These are phyloP conservation scores for Cassiopea xamachana DNA, from an alignment of 30 jellyfish, hydroid and myxozoan genomes.

Conservation along the genomic window DNA sequence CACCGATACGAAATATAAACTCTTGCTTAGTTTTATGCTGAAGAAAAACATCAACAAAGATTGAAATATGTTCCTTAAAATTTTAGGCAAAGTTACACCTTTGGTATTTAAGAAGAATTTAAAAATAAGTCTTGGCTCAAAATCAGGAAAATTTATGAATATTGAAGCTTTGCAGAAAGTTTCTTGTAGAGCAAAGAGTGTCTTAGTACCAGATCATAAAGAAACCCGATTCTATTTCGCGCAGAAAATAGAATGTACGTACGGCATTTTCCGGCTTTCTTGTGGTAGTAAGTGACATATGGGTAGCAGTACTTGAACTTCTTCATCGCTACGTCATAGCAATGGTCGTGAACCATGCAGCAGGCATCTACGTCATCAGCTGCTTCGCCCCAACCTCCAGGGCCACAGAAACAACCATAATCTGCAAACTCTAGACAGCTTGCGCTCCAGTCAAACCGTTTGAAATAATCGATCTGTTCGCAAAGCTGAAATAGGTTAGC, in stretches of 20 bases:
- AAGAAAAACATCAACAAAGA: too few relatives aligned
- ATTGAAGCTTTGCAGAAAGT: too few relatives aligned
- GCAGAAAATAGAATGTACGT: slow-evolving; percentile 3
- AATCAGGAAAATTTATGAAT: too few relatives aligned
- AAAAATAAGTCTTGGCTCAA: too few relatives aligned
- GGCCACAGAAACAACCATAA: slow-evolving; percentile 98
- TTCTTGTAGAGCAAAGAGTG: too few relatives aligned
- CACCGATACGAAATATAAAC: too few relatives aligned
- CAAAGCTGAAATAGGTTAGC: slow-evolving; percentile 82
- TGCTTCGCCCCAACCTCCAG: slow-evolving; percentile 96
- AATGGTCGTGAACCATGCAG: slow-evolving; percentile 90
- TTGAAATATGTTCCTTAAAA: too few relatives aligned
- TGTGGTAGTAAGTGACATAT: slow-evolving; percentile 64
- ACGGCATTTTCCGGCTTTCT: slow-evolving; percentile 86
- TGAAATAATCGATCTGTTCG: slow-evolving; percentile 81
- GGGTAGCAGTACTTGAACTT: slow-evolving; percentile 73
- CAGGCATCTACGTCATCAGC: slow-evolving; percentile 88
- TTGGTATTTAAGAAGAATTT: too few relatives aligned
- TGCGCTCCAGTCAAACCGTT: slow-evolving; percentile 50
- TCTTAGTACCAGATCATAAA: too few relatives aligned
- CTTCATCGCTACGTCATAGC: slow-evolving; percentile 71
- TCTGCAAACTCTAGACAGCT: slow-evolving; percentile 88
- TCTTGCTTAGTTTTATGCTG: too few relatives aligned
- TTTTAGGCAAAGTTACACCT: too few relatives aligned
- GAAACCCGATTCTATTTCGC: neutral